Percentiles rank a stretch among this genome's conserved stretches.
phyloP scores from a whole-genome alignment of 2,888 invertebrate genomes.

The Ctenicera cuprea region DNA sequence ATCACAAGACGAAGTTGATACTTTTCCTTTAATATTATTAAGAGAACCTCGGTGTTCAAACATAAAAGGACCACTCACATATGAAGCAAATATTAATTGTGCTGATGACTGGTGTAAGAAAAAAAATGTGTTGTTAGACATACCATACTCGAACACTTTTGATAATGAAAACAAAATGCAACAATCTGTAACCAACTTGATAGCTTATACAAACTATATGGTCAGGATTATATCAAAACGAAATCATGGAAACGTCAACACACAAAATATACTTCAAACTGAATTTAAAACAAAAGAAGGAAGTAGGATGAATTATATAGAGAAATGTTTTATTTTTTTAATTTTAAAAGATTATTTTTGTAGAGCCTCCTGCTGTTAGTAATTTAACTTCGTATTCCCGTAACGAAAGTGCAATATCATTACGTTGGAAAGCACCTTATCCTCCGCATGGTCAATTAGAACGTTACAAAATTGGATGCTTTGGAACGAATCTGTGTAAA shows the following conservation, averaged over 20 bases:
- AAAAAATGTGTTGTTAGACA: too few relatives aligned
- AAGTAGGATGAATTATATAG: background rate
- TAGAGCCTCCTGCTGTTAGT: constrained; percentile 36
- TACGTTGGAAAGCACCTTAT: constrained; percentile 43
- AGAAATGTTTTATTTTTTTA: too few relatives aligned
- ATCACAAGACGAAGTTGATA: background rate
- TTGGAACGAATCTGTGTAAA: background rate
- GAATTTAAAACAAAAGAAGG: background rate
- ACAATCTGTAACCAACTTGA: background rate
- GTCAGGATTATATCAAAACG: too few relatives aligned
- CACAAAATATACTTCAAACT: too few relatives aligned
- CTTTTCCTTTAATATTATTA: background rate
- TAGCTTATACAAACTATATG: too few relatives aligned
- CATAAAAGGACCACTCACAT: constrained; percentile 29
- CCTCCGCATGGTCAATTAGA: constrained; percentile 42
- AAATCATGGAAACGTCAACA: too few relatives aligned
- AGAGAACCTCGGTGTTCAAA: constrained; percentile 20
- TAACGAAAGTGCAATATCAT: constrained; percentile 26
- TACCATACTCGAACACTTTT: background rate
- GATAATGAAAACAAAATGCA: background rate
- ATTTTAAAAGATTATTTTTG: background rate
- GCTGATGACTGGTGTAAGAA: background rate
- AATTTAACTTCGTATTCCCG: constrained; percentile 32
- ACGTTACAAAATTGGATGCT: constrained; percentile 13
- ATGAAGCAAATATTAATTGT: background rate